These are phyloP conservation scores for Aphelocoma californica DNA, from an alignment of 2,797 vertebrate species.

Conservation along the genomic window DNA sequence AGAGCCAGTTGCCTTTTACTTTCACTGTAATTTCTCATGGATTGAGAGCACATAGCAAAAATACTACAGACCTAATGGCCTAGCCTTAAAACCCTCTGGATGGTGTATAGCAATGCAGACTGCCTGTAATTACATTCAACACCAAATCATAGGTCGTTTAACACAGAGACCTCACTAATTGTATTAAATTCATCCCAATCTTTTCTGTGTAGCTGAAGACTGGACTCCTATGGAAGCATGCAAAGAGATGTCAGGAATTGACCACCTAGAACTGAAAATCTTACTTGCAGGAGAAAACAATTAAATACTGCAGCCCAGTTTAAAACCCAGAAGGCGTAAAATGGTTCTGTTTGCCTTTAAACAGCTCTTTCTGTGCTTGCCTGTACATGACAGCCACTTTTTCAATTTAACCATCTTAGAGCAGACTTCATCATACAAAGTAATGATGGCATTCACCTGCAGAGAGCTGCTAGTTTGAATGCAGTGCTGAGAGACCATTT, in stretches of 20 bases:
- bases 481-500: neutral
- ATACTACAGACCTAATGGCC: neutral
- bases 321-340: neutral
- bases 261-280: neutral
- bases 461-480: neutral
- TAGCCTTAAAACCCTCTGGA: neutral
- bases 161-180: neutral
- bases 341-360: neutral
- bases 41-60: neutral
- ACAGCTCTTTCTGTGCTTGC: neutral
- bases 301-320: neutral
- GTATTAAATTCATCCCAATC: neutral
- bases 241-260: neutral
- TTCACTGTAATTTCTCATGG: neutral
- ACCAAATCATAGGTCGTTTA: neutral
- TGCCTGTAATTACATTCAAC: neutral
- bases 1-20: neutral
- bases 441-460: conserved; percentile 5
- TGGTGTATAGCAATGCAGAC: neutral
- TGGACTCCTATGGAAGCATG: neutral
- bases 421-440: neutral
- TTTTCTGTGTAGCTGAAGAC: neutral
- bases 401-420: conserved; percentile 10
- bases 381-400: conserved; percentile 14
- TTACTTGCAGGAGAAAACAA: neutral